These are phyloP conservation scores for Magallana nippona DNA, from an alignment of 2,888 invertebrate species.

Conservation along the genomic window DNA sequence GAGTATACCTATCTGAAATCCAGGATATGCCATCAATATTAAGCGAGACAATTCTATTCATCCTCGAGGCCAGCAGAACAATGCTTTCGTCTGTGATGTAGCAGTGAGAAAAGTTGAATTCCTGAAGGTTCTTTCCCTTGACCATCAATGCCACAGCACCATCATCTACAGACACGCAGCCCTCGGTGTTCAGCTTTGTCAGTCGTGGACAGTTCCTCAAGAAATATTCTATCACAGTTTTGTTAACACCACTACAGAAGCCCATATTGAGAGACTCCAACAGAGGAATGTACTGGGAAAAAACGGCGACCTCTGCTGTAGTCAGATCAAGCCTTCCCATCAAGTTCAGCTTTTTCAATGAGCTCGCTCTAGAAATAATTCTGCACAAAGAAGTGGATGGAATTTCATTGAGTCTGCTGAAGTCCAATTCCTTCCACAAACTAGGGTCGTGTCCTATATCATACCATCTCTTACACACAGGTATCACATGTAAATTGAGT, in stretches of 20 bases:
- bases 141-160: slow-evolving; percentile 56
- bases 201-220: slow-evolving; percentile 60
- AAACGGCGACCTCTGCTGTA: slow-evolving; percentile 60
- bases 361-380: slow-evolving; percentile 55
- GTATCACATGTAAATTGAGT: slow-evolving; percentile 58
- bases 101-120: slow-evolving; percentile 69
- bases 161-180: slow-evolving; percentile 58
- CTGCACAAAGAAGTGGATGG: slow-evolving; percentile 56
- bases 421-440: slow-evolving; percentile 63
- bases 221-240: slow-evolving; percentile 57
- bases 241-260: slow-evolving; percentile 61
- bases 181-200: slow-evolving; percentile 65
- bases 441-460: slow-evolving; percentile 60
- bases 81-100: slow-evolving; percentile 61
- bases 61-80: slow-evolving; percentile 53
- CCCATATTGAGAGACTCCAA: slow-evolving; percentile 65
- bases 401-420: slow-evolving; percentile 50
- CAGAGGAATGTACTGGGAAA: slow-evolving; percentile 58
- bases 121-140: slow-evolving; percentile 49
- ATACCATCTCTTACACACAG: slow-evolving; percentile 63
- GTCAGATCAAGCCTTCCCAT: slow-evolving; percentile 57
- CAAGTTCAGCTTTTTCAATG: slow-evolving; percentile 57
- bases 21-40: slow-evolving; percentile 70
- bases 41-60: slow-evolving; percentile 56
- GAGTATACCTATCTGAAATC: slow-evolving; percentile 63